phyloP scores from a whole-genome alignment of 1,140 invertebrate species.

The Drosophila sturtevanti region DNA sequence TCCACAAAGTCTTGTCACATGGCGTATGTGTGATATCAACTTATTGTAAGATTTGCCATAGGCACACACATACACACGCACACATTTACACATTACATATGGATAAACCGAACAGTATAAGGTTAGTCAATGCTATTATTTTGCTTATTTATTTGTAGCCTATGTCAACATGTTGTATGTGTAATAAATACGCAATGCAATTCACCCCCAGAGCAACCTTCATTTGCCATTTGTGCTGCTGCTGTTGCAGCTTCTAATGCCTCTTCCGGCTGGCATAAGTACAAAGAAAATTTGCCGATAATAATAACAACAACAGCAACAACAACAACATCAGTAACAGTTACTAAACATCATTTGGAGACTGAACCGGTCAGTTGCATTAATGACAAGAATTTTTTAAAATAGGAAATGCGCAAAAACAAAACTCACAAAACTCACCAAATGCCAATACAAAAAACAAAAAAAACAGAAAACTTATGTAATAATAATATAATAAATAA shows the following conservation, averaged over 20 bases:
- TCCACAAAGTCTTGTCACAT: not conserved
- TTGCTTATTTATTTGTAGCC: not conserved
- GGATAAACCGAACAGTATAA: not conserved
- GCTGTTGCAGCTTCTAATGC: not conserved
- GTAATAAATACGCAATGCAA: constrained; percentile 51
- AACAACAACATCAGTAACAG: constrained; percentile 26
- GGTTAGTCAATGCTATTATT: constrained; percentile 5
- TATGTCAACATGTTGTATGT: constrained; percentile 50
- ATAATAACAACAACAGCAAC: constrained; percentile 30
- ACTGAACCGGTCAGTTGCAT: constrained; percentile 51
- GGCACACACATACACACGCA: not conserved
- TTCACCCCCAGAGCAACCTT: constrained; percentile 40
- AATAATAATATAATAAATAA: no score
- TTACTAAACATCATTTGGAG: constrained; percentile 1
- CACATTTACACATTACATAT: not conserved
- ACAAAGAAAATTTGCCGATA: constrained; percentile 53
- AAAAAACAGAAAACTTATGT: no score
- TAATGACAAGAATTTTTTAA: constrained; percentile 59
- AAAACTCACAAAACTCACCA: constrained; percentile 23
- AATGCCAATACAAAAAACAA: constrained; percentile 37
- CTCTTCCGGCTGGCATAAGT: constrained; percentile 58
- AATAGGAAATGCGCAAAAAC: constrained; percentile 51
- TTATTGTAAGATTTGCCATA: not conserved
- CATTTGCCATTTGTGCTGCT: constrained; percentile 7
- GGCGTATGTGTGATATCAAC: not conserved